Conservation (phyloP, 2,797 vertebrate genomes). For the Emydoidea blandingii region DNA sequence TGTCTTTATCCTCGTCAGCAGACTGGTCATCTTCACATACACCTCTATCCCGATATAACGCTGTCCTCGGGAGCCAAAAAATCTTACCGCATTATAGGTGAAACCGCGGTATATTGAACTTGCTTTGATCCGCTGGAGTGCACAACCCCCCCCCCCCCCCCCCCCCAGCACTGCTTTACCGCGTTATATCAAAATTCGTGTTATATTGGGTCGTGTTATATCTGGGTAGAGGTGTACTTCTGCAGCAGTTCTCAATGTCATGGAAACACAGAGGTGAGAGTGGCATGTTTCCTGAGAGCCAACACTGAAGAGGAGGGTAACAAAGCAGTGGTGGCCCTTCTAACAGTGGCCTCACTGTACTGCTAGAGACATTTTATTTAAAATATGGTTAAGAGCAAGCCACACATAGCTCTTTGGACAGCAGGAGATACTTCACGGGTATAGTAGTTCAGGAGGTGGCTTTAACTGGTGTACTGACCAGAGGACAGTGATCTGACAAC, state of each 20-base stretch:
- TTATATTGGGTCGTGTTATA: too few relatives aligned
- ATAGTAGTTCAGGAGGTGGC: not conserved
- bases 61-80: too few relatives aligned
- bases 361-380: fast-evolving
- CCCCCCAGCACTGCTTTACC: too few relatives aligned
- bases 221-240: not conserved
- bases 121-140: too few relatives aligned
- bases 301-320: not conserved
- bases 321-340: not conserved
- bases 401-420: not conserved
- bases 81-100: too few relatives aligned
- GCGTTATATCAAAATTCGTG: too few relatives aligned
- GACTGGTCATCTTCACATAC: not conserved
- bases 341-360: not conserved
- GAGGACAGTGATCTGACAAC: not conserved
- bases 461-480: not conserved
- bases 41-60: too few relatives aligned
- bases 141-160: too few relatives aligned
- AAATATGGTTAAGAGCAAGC: not conserved
- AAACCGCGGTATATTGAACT: too few relatives aligned
- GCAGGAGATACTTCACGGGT: not conserved
- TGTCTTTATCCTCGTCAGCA: not conserved
- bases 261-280: fast-evolving
- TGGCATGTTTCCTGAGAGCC: not conserved
- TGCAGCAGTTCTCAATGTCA: not conserved